These are phyloP conservation scores for Drosophila elegans DNA, from an alignment of 1,140 invertebrate genomes.

Conservation along the genomic window DNA sequence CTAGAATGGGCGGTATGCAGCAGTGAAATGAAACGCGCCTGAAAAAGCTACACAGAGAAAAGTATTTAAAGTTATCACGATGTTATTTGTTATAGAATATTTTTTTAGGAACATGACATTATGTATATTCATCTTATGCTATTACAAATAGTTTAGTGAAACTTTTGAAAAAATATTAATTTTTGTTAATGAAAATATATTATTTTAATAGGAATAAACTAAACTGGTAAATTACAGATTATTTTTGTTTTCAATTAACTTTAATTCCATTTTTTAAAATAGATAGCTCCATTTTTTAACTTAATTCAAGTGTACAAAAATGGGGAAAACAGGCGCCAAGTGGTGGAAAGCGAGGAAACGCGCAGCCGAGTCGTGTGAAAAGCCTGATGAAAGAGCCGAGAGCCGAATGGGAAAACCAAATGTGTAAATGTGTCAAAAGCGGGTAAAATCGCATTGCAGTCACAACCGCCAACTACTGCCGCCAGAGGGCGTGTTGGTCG, in stretches of 20 bases:
- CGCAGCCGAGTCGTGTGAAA: slow-evolving; percentile 57
- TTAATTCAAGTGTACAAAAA: slow-evolving; percentile 8
- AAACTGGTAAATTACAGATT: neutral
- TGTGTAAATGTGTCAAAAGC: slow-evolving; percentile 76
- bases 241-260: no score
- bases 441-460: slow-evolving; percentile 57
- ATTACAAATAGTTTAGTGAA: no score
- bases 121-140: no score
- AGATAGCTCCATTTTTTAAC: no score
- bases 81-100: no score
- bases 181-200: no score
- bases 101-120: no score
- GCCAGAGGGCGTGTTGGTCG: slow-evolving; percentile 10
- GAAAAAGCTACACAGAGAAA: slow-evolving; percentile 29
- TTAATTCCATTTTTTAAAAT: no score
- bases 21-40: slow-evolving; percentile 49
- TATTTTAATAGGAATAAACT: no score
- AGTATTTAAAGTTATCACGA: neutral
- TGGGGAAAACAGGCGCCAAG: slow-evolving; percentile 32
- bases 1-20: slow-evolving; percentile 74
- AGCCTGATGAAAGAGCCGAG: slow-evolving; percentile 30
- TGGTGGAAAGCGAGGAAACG: slow-evolving; percentile 38
- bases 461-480: neutral
- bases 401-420: slow-evolving; percentile 59
- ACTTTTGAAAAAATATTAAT: no score